These are phyloP conservation scores for Ophion ellenae DNA, from an alignment of 2,888 invertebrate genomes.

Conservation along the genomic window DNA sequence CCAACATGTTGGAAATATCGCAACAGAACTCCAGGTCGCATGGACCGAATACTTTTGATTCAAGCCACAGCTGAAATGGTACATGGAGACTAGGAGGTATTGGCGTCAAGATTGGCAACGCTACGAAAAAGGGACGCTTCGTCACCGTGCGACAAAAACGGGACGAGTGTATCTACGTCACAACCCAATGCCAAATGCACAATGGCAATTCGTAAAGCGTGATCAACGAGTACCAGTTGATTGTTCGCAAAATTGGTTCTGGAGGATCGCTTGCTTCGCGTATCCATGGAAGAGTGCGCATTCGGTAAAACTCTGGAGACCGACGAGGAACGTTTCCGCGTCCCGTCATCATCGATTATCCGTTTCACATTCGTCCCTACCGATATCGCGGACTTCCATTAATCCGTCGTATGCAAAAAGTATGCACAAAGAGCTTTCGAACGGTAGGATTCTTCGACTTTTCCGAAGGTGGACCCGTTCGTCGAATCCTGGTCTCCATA, in stretches of 20 bases:
- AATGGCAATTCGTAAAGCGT: not conserved
- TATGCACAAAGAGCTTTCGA: not conserved
- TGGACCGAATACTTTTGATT: too few relatives aligned
- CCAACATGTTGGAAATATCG: too few relatives aligned
- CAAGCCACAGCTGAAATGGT: not conserved
- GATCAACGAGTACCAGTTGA: not conserved
- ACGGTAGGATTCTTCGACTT: not conserved
- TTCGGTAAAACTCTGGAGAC: not conserved
- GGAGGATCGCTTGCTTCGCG: not conserved
- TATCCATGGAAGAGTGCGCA: not conserved
- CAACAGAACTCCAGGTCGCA: too few relatives aligned
- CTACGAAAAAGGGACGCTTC: too few relatives aligned
- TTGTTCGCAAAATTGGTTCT: not conserved
- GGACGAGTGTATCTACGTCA: not conserved
- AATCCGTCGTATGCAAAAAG: not conserved
- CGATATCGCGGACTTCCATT: not conserved
- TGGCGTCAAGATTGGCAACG: too few relatives aligned
- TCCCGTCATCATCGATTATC: not conserved
- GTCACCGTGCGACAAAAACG: too few relatives aligned
- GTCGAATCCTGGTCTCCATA: not conserved
- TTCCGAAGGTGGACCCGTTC: not conserved
- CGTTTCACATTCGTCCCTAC: not conserved
- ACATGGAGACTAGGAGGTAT: not conserved
- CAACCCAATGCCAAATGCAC: not conserved
- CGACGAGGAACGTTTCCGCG: not conserved